phyloP scores from a whole-genome alignment of 2,797 vertebrate genomes.

The Thamnophis elegans region DNA sequence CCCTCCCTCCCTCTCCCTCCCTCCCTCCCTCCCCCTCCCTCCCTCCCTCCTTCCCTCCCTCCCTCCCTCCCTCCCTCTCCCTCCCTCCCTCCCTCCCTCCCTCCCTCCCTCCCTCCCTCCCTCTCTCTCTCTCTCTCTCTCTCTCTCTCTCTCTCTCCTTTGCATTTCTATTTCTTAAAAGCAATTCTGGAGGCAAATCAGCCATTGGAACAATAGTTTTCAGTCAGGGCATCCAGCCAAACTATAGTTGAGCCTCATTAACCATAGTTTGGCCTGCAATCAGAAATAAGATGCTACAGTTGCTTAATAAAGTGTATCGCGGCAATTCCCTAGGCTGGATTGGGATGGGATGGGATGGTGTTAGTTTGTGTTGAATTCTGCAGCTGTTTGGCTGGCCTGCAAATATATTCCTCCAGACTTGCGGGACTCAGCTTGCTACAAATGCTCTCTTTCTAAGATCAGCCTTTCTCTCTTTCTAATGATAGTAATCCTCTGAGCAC shows the following conservation, averaged over 20 bases:
- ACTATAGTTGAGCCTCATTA: neutral
- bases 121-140: too few species aligned
- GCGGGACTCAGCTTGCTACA: neutral
- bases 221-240: neutral
- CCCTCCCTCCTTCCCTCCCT: too few species aligned
- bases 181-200: neutral
- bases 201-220: neutral
- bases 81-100: too few species aligned
- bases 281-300: neutral
- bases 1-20: too few species aligned
- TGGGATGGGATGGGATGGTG: neutral
- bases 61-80: too few species aligned
- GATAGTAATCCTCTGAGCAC: neutral
- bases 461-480: neutral
- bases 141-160: neutral
- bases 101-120: too few species aligned
- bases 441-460: neutral
- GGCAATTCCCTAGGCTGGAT: neutral
- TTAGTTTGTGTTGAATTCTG: neutral
- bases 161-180: neutral
- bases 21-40: too few species aligned
- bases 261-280: neutral
- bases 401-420: neutral
- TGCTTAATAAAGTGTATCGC: neutral
- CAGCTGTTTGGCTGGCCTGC: neutral